Conservation (phyloP, 1,140 invertebrate genomes). For the Drosophila ananassae region DNA sequence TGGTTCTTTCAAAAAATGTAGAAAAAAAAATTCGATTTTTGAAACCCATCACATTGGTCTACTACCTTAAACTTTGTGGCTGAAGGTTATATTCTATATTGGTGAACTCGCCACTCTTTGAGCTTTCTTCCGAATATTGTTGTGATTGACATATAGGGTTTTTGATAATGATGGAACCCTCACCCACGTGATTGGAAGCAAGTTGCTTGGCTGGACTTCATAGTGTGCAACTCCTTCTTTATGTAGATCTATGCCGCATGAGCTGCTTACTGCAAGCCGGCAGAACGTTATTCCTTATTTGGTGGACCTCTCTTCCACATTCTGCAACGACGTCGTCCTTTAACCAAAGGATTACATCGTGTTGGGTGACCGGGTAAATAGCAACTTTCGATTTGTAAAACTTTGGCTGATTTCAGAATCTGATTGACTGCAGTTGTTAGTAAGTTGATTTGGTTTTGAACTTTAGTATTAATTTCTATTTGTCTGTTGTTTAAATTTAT, state of each 20-base stretch:
- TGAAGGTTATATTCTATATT: no score
- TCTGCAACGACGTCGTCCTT: no score
- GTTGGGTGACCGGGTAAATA: not conserved
- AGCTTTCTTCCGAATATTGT: no score
- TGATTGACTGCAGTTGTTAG: not conserved
- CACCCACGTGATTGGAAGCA: not conserved
- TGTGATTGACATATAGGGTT: no score
- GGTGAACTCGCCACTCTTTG: no score
- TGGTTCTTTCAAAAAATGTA: no score
- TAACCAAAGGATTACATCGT: not conserved
- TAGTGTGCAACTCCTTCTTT: constrained; percentile 5
- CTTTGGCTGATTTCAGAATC: not conserved
- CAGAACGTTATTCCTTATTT: no score
- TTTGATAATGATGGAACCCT: not conserved
- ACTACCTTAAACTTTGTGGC: no score
- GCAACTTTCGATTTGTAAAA: not conserved
- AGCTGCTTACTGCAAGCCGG: constrained; percentile 1
- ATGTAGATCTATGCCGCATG: constrained; percentile 31
- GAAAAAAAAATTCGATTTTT: no score
- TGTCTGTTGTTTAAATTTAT: not conserved
- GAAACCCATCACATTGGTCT: no score
- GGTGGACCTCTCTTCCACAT: no score
- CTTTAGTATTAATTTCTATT: not conserved
- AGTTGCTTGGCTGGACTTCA: no score
- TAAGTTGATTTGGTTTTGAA: not conserved